Conservation (phyloP, 2,797 vertebrate genomes). For the Buceros bicornis region DNA sequence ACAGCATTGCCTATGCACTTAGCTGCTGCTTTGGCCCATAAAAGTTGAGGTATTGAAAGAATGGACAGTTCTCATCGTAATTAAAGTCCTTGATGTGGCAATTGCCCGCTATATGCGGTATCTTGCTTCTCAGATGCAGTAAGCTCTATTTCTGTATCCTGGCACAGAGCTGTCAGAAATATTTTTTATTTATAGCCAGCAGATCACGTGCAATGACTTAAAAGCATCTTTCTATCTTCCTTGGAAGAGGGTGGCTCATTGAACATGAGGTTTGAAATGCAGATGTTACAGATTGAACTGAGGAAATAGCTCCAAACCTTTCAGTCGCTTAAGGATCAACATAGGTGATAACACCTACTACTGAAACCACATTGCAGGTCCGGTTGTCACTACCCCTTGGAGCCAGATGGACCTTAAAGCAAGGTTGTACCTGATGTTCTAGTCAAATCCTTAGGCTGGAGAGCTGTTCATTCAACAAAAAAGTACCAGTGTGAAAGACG, state of each 20-base stretch:
- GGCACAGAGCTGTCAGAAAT: background rate
- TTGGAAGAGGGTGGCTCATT: background rate
- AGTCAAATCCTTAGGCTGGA: background rate
- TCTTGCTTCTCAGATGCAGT: slow-evolving; percentile 24
- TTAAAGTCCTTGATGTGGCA: slow-evolving; percentile 58
- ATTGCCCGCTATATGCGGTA: background rate
- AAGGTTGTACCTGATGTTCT: background rate
- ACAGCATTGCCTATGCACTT: slow-evolving; percentile 49
- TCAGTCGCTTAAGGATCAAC: background rate
- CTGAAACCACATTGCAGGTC: background rate
- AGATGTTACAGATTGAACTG: background rate
- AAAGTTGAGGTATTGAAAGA: slow-evolving; percentile 62
- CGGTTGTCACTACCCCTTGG: background rate
- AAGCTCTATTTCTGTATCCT: slow-evolving; percentile 13
- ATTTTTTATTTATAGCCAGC: slow-evolving; percentile 1
- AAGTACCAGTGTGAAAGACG: background rate
- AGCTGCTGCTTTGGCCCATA: slow-evolving; percentile 43
- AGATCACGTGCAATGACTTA: fast-evolving
- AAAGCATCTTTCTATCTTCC: background rate
- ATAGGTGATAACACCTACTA: background rate
- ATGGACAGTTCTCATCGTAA: slow-evolving; percentile 55
- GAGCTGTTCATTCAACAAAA: background rate
- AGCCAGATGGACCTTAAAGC: background rate
- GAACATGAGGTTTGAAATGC: background rate
- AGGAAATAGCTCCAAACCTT: background rate